phyloP scores from a whole-genome alignment of 2,797 vertebrate genomes.

The Cirrhinus mrigala region DNA sequence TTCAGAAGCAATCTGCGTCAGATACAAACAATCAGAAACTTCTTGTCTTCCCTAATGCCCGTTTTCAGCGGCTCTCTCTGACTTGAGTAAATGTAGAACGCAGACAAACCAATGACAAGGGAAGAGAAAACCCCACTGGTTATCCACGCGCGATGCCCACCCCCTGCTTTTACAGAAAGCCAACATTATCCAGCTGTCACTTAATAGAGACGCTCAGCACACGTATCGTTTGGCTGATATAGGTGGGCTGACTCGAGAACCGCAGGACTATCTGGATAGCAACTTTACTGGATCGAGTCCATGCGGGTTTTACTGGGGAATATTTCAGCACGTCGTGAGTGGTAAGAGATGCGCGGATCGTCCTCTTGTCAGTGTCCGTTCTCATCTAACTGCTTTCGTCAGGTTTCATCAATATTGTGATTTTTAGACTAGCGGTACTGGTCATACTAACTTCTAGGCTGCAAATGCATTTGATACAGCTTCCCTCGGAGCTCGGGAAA shows the following conservation, averaged over 20 bases:
- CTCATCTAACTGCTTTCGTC: background rate
- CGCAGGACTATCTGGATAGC: background rate
- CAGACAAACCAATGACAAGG: conserved; percentile 12
- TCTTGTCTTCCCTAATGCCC: background rate
- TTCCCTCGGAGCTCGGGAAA: background rate
- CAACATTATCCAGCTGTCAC: conserved; percentile 38
- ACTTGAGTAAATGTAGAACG: background rate
- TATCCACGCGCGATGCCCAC: conserved; percentile 37
- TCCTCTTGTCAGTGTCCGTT: background rate
- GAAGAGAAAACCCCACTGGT: conserved; percentile 6
- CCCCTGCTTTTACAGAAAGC: conserved; percentile 41
- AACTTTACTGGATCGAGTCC: conserved; percentile 40
- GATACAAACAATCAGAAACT: background rate
- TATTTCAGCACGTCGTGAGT: conserved; percentile 13
- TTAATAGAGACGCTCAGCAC: conserved; percentile 13
- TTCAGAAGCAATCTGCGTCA: conserved; percentile 12
- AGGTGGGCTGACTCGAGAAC: background rate
- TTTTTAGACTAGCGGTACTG: background rate
- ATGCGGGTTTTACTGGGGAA: conserved; percentile 6
- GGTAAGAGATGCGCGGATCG: conserved; percentile 27
- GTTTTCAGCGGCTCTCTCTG: background rate
- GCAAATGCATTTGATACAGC: background rate
- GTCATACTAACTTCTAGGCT: background rate
- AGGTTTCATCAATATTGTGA: background rate
- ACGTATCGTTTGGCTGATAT: background rate